Evolutionary conservation across 2,888 invertebrate genomes (phyloP).

Genomic region (Perdita meconis): DNA sequence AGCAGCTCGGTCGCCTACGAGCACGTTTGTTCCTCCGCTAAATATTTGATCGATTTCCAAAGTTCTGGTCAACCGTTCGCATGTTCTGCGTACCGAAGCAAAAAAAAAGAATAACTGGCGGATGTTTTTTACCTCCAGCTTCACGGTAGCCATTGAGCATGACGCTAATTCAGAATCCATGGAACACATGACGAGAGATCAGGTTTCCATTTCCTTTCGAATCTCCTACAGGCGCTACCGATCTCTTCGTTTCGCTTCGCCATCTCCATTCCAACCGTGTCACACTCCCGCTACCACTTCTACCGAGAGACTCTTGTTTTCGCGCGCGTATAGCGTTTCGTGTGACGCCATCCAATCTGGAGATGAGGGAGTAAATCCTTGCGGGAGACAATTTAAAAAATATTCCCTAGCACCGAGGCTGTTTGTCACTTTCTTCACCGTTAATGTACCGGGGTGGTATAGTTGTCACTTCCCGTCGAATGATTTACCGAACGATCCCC

Average conservation of each 20-base stretch:
- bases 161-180: conserved; percentile 60
- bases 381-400: conserved; percentile 5
- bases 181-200: conserved; percentile 51
- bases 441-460: not conserved
- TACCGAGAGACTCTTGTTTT: conserved; percentile 1
- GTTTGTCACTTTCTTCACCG: not conserved
- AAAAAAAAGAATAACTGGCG: conserved; percentile 15
- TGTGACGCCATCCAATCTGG: conserved; percentile 12
- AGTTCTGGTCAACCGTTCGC: conserved; percentile 38
- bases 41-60: conserved; percentile 53
- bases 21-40: conserved; percentile 28
- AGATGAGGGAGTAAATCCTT: conserved; percentile 14
- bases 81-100: not conserved
- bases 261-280: not conserved
- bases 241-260: conserved; percentile 5
- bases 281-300: not conserved
- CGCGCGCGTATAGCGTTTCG: not conserved
- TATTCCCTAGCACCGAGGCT: not conserved
- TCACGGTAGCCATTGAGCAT: conserved; percentile 36
- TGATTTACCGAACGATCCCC: not conserved
- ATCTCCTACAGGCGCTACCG: conserved; percentile 15
- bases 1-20: not conserved
- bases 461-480: not conserved
- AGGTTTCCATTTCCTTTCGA: conserved; percentile 47
- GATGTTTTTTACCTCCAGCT: conserved; percentile 10